These are phyloP conservation scores for Mesorhabditis spiculigera DNA, from an alignment of 2,888 invertebrate genomes.

Conservation along the genomic window DNA sequence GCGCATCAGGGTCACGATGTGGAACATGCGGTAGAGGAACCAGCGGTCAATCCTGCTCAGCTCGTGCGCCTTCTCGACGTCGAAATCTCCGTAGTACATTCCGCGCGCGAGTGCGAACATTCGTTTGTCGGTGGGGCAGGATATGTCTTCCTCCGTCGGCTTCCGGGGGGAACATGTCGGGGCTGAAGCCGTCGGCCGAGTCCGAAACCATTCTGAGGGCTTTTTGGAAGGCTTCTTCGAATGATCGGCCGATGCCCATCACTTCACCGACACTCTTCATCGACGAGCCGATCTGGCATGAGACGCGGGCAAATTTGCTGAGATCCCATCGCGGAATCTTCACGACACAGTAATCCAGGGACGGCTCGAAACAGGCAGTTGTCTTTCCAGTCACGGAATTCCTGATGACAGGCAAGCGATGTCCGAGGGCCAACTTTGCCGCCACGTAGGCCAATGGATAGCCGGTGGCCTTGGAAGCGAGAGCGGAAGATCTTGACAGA, in stretches of 20 bases:
- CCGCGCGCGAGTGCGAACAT: slow-evolving; percentile 95
- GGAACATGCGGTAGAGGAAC: slow-evolving; percentile 87
- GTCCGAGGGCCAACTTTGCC: slow-evolving; percentile 85
- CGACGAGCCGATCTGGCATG: slow-evolving; percentile 94
- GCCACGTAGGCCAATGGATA: slow-evolving; percentile 98
- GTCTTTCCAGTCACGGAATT: slow-evolving; percentile 77
- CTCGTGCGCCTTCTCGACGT: slow-evolving; percentile 78
- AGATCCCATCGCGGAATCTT: slow-evolving; percentile 99
- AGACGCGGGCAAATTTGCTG: slow-evolving; percentile 80
- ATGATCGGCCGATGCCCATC: slow-evolving; percentile 94
- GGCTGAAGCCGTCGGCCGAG: slow-evolving; percentile 87
- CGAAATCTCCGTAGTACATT: slow-evolving; percentile 62
- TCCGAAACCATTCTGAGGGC: slow-evolving; percentile 97
- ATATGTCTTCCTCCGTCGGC: slow-evolving; percentile 70
- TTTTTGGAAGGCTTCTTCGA: slow-evolving; percentile 99
- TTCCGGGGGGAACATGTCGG: slow-evolving; percentile 69
- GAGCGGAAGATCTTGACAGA: slow-evolving; percentile 89
- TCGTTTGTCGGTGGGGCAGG: slow-evolving; percentile 61
- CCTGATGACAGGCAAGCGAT: slow-evolving; percentile 74
- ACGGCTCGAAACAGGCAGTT: slow-evolving; percentile 98
- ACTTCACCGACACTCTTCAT: slow-evolving; percentile 99
- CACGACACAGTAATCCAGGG: slow-evolving; percentile 97
- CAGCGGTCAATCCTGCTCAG: slow-evolving; percentile 86
- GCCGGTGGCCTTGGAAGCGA: slow-evolving; percentile 98
- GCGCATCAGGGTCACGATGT: slow-evolving; percentile 71